A percentile compares a stretch with the other conserved stretches of the same genome.
These are phyloP conservation scores for Cavia aperea DNA, from an alignment of 2,113 vertebrate genomes.

Conservation along the genomic window DNA sequence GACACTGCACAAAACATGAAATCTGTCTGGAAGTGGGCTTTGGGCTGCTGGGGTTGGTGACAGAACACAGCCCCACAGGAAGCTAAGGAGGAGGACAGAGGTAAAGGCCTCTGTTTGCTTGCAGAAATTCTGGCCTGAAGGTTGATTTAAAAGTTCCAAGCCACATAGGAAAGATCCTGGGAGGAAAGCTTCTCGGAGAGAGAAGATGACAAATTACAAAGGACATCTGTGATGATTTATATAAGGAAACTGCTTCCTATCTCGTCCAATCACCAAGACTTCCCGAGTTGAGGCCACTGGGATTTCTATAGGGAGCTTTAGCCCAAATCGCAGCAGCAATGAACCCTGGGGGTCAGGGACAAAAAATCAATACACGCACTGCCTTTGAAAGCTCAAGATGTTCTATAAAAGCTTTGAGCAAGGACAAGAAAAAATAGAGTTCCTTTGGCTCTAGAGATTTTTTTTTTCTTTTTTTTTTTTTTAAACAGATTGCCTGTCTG, in stretches of 20 bases:
- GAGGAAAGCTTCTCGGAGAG: constrained; percentile 54
- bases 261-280: constrained; percentile 65
- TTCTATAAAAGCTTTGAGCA: constrained; percentile 71
- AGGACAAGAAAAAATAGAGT: constrained; percentile 71
- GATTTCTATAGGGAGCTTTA: constrained; percentile 67
- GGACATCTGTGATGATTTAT: constrained; percentile 66
- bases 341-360: constrained; percentile 64
- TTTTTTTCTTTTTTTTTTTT: constrained; percentile 47
- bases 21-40: background rate
- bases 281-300: constrained; percentile 62
- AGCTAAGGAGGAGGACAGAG: background rate
- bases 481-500: constrained; percentile 69
- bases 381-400: constrained; percentile 68
- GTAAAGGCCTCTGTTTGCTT: background rate
- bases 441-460: constrained; percentile 68
- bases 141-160: constrained; percentile 59
- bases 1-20: background rate
- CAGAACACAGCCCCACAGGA: background rate
- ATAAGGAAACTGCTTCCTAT: constrained; percentile 66
- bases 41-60: background rate
- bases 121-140: constrained; percentile 45
- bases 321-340: constrained; percentile 58
- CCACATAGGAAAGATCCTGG: constrained; percentile 49
- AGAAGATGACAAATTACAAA: constrained; percentile 64
- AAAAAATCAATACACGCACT: constrained; percentile 67